Evolutionary conservation across 2,888 invertebrate species (phyloP).

Genomic region (Stenchaetothrips biformis): DNA sequence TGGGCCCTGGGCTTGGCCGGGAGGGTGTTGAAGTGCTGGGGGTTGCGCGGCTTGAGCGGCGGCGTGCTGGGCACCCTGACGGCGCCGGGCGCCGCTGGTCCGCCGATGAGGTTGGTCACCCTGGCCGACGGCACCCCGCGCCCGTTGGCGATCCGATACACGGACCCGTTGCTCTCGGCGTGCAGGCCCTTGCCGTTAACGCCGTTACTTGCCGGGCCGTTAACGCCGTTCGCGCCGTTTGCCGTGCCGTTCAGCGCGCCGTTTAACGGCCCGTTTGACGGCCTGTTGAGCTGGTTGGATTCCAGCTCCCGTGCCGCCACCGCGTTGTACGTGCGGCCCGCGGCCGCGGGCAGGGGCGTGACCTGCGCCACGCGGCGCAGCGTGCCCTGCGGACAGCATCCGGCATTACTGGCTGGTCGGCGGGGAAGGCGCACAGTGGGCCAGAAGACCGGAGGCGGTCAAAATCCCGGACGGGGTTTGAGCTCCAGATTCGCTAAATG

Average conservation of each 20-base stretch:
- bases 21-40: not conserved
- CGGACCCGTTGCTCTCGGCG: not conserved
- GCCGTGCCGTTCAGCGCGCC: no score
- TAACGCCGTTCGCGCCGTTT: not conserved
- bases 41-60: slow-evolving; percentile 8
- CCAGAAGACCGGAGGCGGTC: no score
- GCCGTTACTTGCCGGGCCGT: not conserved
- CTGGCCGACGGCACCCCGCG: not conserved
- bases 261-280: no score
- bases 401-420: not conserved
- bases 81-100: not conserved
- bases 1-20: slow-evolving; percentile 6
- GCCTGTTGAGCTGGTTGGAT: not conserved
- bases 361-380: slow-evolving; percentile 6
- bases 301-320: not conserved
- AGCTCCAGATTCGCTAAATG: no score
- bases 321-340: not conserved
- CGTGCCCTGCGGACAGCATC: not conserved
- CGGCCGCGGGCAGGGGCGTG: slow-evolving; percentile 6
- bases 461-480: no score
- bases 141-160: not conserved
- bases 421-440: no score
- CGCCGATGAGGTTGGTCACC: not conserved
- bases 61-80: slow-evolving; percentile 5
- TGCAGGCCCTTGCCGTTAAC: not conserved